Evolutionary conservation across 1,140 invertebrate genomes (phyloP).

Genomic region (Acromyrmex heyeri): DNA sequence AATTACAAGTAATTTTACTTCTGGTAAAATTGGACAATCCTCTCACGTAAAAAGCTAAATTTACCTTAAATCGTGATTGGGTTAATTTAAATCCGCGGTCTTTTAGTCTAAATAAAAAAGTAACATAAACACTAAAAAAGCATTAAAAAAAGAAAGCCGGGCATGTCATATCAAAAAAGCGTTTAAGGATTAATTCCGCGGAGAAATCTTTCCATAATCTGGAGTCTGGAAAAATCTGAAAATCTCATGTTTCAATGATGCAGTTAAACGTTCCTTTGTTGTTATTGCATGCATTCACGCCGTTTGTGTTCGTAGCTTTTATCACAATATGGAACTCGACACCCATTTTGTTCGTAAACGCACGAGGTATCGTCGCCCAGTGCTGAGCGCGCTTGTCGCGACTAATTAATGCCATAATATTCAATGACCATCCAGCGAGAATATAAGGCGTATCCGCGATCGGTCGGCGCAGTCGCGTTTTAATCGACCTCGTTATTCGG

Average conservation of each 20-base stretch:
- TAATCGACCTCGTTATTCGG: conserved; percentile 58
- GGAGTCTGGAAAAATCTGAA: conserved; percentile 9
- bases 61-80: too few species aligned
- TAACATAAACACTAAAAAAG: too few species aligned
- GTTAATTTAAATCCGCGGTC: too few species aligned
- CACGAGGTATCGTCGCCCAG: background rate
- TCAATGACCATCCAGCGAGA: conserved; percentile 42
- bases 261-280: background rate
- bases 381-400: conserved; percentile 24
- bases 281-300: background rate
- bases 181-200: conserved; percentile 1
- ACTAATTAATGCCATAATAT: conserved; percentile 65
- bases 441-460: conserved; percentile 47
- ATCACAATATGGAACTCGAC: conserved; percentile 35
- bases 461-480: conserved; percentile 44
- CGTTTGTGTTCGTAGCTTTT: background rate
- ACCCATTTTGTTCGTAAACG: conserved; percentile 11
- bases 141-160: too few species aligned
- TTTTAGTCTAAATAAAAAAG: too few species aligned
- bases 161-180: too few species aligned
- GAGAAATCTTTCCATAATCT: background rate
- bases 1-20: too few species aligned
- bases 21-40: too few species aligned
- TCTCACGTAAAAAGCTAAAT: too few species aligned
- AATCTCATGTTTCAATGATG: background rate